A percentile compares a stretch with the other conserved stretches of the same genome.
These are phyloP conservation scores for Sialis fuliginosa DNA, from an alignment of 2,888 invertebrate species.

Conservation along the genomic window DNA sequence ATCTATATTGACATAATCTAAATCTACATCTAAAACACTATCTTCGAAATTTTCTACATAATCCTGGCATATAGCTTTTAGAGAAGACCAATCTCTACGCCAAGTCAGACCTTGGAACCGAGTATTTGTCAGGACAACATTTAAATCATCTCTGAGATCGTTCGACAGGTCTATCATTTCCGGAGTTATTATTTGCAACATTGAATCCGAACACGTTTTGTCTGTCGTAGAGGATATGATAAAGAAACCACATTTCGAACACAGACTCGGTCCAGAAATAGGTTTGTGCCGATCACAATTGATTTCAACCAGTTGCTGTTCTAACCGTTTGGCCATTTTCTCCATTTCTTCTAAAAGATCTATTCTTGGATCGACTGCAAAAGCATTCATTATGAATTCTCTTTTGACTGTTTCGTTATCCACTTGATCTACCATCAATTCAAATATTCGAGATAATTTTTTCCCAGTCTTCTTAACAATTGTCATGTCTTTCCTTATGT, in stretches of 20 bases:
- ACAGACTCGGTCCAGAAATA: constrained; percentile 12
- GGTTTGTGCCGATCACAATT: constrained; percentile 22
- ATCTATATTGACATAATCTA: constrained; percentile 58
- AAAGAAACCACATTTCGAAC: neutral
- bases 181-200: constrained; percentile 28
- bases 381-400: constrained; percentile 58
- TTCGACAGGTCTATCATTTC: constrained; percentile 45
- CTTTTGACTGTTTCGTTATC: constrained; percentile 39
- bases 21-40: constrained; percentile 47
- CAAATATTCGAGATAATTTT: constrained; percentile 41
- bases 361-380: constrained; percentile 51
- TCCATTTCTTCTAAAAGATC: constrained; percentile 38
- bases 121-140: constrained; percentile 50
- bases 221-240: neutral
- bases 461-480: constrained; percentile 35
- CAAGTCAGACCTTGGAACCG: constrained; percentile 54
- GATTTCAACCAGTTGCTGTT: constrained; percentile 19
- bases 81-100: constrained; percentile 41
- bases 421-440: constrained; percentile 41
- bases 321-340: constrained; percentile 30
- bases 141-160: constrained; percentile 50
- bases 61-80: constrained; percentile 34
- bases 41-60: constrained; percentile 38
- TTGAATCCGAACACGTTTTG: constrained; percentile 34
- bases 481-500: constrained; percentile 30